phyloP scores from a whole-genome alignment of 2,113 vertebrate species.

The Melanerpes aurifrons region DNA sequence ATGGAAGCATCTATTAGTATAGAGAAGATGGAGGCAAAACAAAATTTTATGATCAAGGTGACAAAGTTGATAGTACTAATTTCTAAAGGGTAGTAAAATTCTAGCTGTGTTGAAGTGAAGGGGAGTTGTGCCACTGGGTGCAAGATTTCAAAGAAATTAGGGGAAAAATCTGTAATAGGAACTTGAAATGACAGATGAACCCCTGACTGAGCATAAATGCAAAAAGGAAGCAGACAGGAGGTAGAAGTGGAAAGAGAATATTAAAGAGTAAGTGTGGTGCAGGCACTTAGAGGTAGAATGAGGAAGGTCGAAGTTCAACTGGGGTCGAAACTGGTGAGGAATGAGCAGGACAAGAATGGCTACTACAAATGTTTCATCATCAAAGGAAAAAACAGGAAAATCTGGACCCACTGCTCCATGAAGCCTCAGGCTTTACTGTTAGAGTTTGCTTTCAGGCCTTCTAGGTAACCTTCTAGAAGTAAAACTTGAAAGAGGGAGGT shows the following conservation, averaged over 20 bases:
- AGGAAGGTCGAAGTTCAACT: background rate
- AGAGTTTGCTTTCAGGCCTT: background rate
- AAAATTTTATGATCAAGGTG: background rate
- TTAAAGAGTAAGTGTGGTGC: background rate
- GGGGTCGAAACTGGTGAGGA: background rate
- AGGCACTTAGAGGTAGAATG: background rate
- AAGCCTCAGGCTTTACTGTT: background rate
- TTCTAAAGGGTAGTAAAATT: slow-evolving; percentile 18
- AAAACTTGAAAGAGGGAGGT: background rate
- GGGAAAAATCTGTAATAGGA: background rate
- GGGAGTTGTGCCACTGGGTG: background rate
- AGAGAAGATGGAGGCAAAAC: background rate
- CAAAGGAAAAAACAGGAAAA: background rate
- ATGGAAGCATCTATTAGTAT: background rate
- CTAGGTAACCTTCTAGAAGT: background rate
- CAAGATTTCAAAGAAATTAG: slow-evolving; percentile 35
- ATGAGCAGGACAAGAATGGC: background rate
- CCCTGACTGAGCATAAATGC: background rate
- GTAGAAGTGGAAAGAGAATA: background rate
- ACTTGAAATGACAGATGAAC: background rate
- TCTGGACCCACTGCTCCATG: background rate
- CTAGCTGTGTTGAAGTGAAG: background rate
- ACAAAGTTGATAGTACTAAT: background rate
- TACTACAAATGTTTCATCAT: background rate
- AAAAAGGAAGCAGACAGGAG: background rate